phyloP scores from a whole-genome alignment of 2,797 vertebrate species.

The Tragopan temminckii region DNA sequence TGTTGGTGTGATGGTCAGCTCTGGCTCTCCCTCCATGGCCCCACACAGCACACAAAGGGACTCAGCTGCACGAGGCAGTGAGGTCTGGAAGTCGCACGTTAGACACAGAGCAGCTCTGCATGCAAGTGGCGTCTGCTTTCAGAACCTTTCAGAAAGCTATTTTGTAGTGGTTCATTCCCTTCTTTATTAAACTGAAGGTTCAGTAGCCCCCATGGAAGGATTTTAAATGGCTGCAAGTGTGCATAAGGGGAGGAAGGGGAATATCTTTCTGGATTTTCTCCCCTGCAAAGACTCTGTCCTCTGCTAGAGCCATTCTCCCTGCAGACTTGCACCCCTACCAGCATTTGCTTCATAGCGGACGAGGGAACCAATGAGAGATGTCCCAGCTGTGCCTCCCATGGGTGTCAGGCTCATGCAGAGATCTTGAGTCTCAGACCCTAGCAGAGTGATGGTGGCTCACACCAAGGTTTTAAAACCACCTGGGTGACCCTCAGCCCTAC shows the following conservation, averaged over 20 bases:
- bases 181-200: not conserved
- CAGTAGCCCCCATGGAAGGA: not conserved
- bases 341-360: fast-evolving
- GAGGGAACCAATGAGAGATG: not conserved
- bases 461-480: not conserved
- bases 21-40: not conserved
- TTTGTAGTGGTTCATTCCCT: not conserved
- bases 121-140: not conserved
- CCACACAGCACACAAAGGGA: fast-evolving
- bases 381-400: not conserved
- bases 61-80: not conserved
- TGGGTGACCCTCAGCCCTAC: not conserved
- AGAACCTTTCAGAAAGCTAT: not conserved
- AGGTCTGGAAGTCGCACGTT: not conserved
- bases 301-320: not conserved
- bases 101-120: not conserved
- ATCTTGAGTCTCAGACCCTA: not conserved
- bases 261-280: not conserved
- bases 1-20: fast-evolving
- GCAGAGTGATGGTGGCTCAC: not conserved
- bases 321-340: not conserved
- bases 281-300: not conserved
- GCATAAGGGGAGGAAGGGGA: not conserved
- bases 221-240: not conserved
- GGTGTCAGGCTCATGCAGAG: not conserved